Evolutionary conservation across 2,113 vertebrate genomes (phyloP).

Genomic region (Ceratotherium simum): DNA sequence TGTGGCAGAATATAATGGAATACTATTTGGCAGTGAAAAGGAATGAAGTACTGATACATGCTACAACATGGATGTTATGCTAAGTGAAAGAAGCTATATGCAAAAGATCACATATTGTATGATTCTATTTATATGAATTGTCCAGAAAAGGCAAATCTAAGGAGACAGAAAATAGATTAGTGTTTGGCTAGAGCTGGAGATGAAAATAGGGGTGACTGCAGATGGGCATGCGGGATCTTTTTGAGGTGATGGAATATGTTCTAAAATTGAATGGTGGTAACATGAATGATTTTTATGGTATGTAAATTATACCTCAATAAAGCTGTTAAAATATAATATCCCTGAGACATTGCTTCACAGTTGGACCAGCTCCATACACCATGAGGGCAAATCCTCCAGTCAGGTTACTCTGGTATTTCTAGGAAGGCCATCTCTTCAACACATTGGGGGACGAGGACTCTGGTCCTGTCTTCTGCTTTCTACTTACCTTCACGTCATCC

Average conservation of each 20-base stretch:
- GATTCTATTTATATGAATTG: neutral
- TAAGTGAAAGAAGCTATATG: neutral
- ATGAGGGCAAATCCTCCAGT: neutral
- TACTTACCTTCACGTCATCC: neutral
- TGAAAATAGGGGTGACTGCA: neutral
- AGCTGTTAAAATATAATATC: neutral
- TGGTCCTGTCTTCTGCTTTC: neutral
- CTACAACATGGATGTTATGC: neutral
- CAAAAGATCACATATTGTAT: neutral
- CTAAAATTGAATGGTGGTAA: neutral
- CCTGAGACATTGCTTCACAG: neutral
- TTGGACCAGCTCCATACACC: neutral
- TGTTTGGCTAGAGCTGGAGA: neutral
- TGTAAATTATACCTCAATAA: constrained; percentile 11
- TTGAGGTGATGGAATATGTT: neutral
- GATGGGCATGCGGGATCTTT: neutral
- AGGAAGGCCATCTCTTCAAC: neutral
- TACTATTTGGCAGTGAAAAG: neutral
- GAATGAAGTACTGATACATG: neutral
- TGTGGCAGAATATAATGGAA: neutral
- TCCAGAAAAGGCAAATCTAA: neutral
- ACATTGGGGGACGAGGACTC: neutral
- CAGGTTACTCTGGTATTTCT: neutral
- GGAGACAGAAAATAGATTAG: neutral
- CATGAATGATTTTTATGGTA: constrained; percentile 8